phyloP scores from a whole-genome alignment of 2,888 invertebrate species.

The Pseudeuparius sepicola region DNA sequence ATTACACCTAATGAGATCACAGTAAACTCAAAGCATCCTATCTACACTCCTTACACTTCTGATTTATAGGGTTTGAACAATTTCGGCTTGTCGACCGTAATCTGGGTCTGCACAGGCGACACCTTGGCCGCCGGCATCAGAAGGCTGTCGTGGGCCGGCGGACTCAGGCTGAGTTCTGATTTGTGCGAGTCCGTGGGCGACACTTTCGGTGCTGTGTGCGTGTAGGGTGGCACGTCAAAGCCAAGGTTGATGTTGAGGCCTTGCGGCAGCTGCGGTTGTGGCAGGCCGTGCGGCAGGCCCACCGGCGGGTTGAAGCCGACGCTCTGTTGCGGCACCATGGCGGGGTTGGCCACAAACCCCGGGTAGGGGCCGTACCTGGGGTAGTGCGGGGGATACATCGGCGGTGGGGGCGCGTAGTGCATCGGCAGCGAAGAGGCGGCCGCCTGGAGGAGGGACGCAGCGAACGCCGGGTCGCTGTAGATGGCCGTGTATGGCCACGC shows the following conservation, averaged over 20 bases:
- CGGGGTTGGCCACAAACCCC: constrained; percentile 35
- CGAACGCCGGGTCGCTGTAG: constrained; percentile 87
- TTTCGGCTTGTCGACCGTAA: constrained; percentile 46
- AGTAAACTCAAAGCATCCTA: too few relatives aligned
- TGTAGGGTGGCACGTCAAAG: constrained; percentile 29
- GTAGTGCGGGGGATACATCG: constrained; percentile 51
- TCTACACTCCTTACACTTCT: too few relatives aligned
- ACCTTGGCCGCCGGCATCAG: constrained; percentile 32
- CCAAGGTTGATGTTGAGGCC: constrained; percentile 29
- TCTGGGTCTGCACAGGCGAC: constrained; percentile 31
- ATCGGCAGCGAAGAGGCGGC: constrained; percentile 58
- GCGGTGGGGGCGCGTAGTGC: constrained; percentile 45
- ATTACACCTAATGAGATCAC: too few relatives aligned
- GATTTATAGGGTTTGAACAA: constrained; percentile 70
- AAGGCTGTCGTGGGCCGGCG: constrained; percentile 31
- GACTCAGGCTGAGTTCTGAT: constrained; percentile 38
- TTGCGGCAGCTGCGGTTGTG: constrained; percentile 29
- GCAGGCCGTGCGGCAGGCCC: constrained; percentile 37
- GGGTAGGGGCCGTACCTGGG: constrained; percentile 39
- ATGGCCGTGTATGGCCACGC: constrained; percentile 94
- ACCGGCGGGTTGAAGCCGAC: constrained; percentile 32
- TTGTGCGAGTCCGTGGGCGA: constrained; percentile 35
- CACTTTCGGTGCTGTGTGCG: constrained; percentile 21
- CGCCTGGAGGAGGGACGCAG: constrained; percentile 85
- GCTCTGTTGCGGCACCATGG: constrained; percentile 29